Evolutionary conservation across 1,140 invertebrate genomes (phyloP).

Genomic region (Macrobrachium nipponense): DNA sequence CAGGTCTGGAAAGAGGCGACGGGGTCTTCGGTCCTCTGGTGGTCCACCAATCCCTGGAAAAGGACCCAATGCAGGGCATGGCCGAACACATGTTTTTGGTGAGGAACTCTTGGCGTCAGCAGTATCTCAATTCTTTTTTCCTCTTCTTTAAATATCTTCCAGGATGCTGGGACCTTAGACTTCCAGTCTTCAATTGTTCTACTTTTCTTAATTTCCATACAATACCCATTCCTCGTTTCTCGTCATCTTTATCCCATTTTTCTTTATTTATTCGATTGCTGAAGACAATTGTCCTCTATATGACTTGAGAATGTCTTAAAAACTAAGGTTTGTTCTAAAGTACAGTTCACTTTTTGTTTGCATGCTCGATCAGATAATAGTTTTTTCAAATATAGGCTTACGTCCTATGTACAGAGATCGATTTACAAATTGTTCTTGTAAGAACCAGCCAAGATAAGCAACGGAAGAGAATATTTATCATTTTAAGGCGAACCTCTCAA

Average conservation of each 20-base stretch:
- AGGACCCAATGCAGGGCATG: conserved; percentile 81
- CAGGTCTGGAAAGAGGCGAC: conserved; percentile 83
- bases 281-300: neutral
- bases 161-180: neutral
- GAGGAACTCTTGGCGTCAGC: conserved; percentile 65
- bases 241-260: neutral
- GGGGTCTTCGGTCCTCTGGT: conserved; percentile 83
- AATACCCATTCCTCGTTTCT: neutral
- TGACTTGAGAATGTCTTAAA: neutral
- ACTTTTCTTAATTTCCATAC: neutral
- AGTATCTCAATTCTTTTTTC: no score
- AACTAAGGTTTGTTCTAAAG: no score
- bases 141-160: no score
- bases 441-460: no score
- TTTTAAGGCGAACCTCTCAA: no score
- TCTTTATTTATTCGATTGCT: neutral
- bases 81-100: conserved; percentile 82
- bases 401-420: no score
- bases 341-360: no score
- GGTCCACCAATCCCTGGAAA: conserved; percentile 79
- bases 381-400: no score
- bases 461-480: no score
- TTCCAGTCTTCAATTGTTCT: neutral
- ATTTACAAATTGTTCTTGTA: no score
- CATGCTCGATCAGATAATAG: no score